Base-by-base conservation (phyloP, 2,888 invertebrate species). In the Eurytoma adleriae region DNA sequence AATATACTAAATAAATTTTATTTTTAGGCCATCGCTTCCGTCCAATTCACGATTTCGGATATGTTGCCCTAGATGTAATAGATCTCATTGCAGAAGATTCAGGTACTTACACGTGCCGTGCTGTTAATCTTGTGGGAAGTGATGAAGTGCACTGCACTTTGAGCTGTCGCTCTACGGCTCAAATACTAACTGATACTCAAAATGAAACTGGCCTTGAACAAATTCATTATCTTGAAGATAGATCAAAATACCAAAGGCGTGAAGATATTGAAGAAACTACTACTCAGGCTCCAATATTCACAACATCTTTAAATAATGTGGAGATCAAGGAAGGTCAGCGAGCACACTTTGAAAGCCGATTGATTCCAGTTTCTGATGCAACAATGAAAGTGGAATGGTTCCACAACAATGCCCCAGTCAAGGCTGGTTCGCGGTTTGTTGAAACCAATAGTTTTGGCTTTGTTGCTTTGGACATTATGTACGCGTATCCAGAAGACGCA, bases 381-480 rank as follows among this genome's bases (percentile, higher is more conserved):
- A 96, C 96, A 2, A 95, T 98, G 95, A 96, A 96, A 90, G 97
- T 98, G 0, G 97, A 98, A 91, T 98, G 98, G 98, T 97, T 96
- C 92, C 96, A 97, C 88, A 98, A 98, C 88, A 97, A 96, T 86
- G 93, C 94, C 84, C 96, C 97, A 0, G 93, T 98, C 0, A 97
- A 97, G 91, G 96, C 97, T 83, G 98, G 98, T 61, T 98, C 98
- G 10, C 94, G 99, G 86, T 99, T 99, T 90, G 96, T 97, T 14
- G 97, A 98, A 91, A 97, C 97, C 12, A 97, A 98, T 88, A 99
- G 97, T 91, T 99, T 99, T 90, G 99, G 99, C 62, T 99, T 98
- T 90, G 98, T 99, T 16, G 97, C 98, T 30, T 92, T 99, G 79
- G 99, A 99, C 89, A 98, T 99, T 85, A 94, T 98, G 93, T 96